A percentile compares a stretch with the other conserved stretches of the same genome.
Evolutionary conservation across 2,113 vertebrate genomes (phyloP).

Genomic region (Rhea pennata): DNA sequence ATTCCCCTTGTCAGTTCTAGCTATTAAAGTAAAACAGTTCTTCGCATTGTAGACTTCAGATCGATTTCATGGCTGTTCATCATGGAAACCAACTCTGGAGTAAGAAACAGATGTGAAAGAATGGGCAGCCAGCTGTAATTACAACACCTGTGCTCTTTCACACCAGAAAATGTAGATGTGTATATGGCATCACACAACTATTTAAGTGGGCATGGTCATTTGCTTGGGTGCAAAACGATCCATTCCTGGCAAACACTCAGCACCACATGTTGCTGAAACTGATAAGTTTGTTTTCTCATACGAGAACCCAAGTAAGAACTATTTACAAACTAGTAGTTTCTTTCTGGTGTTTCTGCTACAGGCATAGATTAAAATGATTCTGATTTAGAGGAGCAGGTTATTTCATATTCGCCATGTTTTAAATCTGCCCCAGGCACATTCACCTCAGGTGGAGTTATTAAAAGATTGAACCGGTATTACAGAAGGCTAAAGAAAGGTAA

Average conservation of each 20-base stretch:
- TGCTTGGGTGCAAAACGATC: slow-evolving; percentile 49
- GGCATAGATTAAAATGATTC: background rate
- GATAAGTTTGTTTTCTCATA: slow-evolving; percentile 42
- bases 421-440: background rate
- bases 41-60: slow-evolving; percentile 51
- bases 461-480: background rate
- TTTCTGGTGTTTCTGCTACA: slow-evolving; percentile 40
- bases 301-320: slow-evolving; percentile 3
- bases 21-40: slow-evolving; percentile 47
- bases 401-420: background rate
- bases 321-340: slow-evolving; percentile 28
- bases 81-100: slow-evolving; percentile 25
- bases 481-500: background rate
- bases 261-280: slow-evolving; percentile 49
- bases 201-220: slow-evolving; percentile 32
- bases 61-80: slow-evolving; percentile 61
- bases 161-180: slow-evolving; percentile 56
- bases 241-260: slow-evolving; percentile 34
- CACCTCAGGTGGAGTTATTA: background rate
- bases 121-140: slow-evolving; percentile 56
- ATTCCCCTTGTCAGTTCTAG: slow-evolving; percentile 33
- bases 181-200: slow-evolving; percentile 46
- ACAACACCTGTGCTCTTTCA: slow-evolving; percentile 70
- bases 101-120: slow-evolving; percentile 47
- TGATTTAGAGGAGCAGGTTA: background rate